These are phyloP conservation scores for Calosoma granatense DNA, from an alignment of 1,140 invertebrate species.

Conservation along the genomic window DNA sequence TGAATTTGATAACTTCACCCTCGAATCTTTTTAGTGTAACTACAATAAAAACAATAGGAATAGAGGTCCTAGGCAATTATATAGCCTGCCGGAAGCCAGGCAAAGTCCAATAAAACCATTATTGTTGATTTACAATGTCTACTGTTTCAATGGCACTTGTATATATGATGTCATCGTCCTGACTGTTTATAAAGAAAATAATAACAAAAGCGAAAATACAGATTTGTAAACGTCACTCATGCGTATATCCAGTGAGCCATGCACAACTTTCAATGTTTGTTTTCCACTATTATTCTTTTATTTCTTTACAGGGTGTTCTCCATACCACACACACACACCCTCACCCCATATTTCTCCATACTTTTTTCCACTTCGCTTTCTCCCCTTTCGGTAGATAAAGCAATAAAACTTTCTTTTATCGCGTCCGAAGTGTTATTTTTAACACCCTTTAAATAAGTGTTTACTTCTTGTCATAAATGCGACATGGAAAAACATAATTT, in stretches of 20 bases:
- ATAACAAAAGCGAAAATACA: slow-evolving; percentile 7
- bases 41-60: slow-evolving; percentile 1
- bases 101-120: slow-evolving; percentile 4
- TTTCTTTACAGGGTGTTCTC: too few species aligned
- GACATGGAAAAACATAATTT: background rate
- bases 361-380: slow-evolving; percentile 5
- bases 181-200: slow-evolving; percentile 6
- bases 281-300: slow-evolving; percentile 4
- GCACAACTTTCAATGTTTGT: slow-evolving; percentile 6
- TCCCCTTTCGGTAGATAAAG: background rate
- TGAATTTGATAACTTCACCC: too few species aligned
- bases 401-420: slow-evolving; percentile 8
- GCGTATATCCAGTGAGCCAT: background rate
- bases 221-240: slow-evolving; percentile 1
- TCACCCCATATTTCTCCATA: too few species aligned
- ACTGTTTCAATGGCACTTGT: background rate
- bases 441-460: slow-evolving; percentile 2
- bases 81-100: background rate
- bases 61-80: background rate
- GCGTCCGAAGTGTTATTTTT: background rate
- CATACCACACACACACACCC: too few species aligned
- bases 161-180: background rate
- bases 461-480: slow-evolving; percentile 1
- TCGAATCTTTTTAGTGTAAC: too few species aligned
- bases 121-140: background rate